These are phyloP conservation scores for Nanorana parkeri DNA, from an alignment of 2,113 vertebrate genomes.

Conservation along the genomic window DNA sequence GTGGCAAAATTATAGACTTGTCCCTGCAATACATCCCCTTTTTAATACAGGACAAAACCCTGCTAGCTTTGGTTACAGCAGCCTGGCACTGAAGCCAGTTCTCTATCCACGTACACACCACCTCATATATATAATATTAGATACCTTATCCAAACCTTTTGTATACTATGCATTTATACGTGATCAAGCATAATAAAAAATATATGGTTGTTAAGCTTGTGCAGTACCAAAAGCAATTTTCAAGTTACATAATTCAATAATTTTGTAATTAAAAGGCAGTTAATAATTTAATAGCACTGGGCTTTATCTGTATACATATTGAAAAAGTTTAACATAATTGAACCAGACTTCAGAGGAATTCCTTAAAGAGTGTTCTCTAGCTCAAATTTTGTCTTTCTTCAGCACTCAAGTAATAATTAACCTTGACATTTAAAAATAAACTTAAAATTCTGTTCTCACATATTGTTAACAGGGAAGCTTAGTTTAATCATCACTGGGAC, in stretches of 20 bases:
- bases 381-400: slow-evolving; percentile 43
- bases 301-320: slow-evolving; percentile 37
- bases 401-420: slow-evolving; percentile 52
- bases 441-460: slow-evolving; percentile 56
- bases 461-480: slow-evolving; percentile 56
- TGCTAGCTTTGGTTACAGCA: too few relatives aligned
- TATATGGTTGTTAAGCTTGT: slow-evolving; percentile 2
- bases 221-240: slow-evolving; percentile 38
- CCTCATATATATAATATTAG: too few relatives aligned
- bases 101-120: too few relatives aligned
- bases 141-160: too few relatives aligned
- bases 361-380: slow-evolving; percentile 46
- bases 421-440: slow-evolving; percentile 58
- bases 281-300: slow-evolving; percentile 51
- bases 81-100: too few relatives aligned
- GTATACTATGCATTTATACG: slow-evolving; percentile 1
- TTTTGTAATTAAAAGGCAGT: slow-evolving; percentile 46
- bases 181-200: background rate
- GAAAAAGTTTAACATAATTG: slow-evolving; percentile 46
- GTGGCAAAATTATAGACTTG: too few relatives aligned
- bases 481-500: slow-evolving; percentile 56
- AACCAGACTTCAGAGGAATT: slow-evolving; percentile 52
- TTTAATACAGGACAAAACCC: too few relatives aligned
- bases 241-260: slow-evolving; percentile 27
- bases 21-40: too few relatives aligned